A percentile compares a stretch with the other conserved stretches of the same genome.
These are phyloP conservation scores for Poeciliopsis presidionis DNA, from an alignment of 2,797 vertebrate species.

Conservation along the genomic window DNA sequence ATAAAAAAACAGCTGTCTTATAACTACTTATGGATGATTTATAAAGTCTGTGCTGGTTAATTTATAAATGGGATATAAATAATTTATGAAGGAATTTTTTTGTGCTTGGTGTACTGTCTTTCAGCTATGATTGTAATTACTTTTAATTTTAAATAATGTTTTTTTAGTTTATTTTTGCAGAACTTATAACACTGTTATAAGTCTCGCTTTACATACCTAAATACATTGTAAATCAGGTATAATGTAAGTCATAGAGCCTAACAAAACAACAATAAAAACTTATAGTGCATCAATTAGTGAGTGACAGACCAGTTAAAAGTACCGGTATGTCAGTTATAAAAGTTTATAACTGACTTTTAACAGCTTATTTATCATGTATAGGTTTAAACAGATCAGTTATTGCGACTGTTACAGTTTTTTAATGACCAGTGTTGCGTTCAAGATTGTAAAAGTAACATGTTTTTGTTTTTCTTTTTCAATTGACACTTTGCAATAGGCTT, in stretches of 20 bases:
- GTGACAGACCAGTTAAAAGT: neutral
- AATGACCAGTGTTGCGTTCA: neutral
- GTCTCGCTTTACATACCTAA: neutral
- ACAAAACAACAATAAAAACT: neutral
- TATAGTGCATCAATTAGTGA: neutral
- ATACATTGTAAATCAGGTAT: no score
- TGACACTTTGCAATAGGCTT: neutral
- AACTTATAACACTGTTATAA: neutral
- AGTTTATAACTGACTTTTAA: neutral
- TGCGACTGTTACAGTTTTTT: neutral
- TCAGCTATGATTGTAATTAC: neutral
- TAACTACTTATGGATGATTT: neutral
- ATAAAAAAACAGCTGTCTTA: neutral
- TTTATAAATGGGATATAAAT: neutral
- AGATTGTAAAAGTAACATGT: neutral
- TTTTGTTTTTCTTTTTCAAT: neutral
- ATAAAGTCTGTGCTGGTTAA: neutral
- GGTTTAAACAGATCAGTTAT: neutral
- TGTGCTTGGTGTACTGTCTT: neutral
- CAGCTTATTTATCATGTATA: neutral
- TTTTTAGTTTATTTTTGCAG: neutral
- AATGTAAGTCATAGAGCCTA: neutral
- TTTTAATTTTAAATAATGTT: neutral
- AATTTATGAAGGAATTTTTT: neutral
- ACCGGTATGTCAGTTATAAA: neutral